Conservation (phyloP, 1,140 invertebrate species). For the Hestina assimilis region DNA sequence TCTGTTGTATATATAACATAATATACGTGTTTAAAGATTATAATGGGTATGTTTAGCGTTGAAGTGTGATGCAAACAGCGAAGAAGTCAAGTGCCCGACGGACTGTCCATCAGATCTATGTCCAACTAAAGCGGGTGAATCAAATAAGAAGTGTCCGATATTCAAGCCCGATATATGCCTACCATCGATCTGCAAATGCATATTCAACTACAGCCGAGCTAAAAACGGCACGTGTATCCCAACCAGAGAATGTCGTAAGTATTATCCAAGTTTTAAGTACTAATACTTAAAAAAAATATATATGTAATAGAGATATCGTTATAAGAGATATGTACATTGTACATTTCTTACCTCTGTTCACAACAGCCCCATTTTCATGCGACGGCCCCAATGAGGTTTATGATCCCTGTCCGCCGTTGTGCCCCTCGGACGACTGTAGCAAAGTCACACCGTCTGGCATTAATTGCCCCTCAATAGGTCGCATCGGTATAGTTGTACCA, state of each 20-base stretch:
- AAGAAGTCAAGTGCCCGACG: not conserved
- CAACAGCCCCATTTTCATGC: constrained; percentile 4
- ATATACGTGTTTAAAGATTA: no score
- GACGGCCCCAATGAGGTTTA: constrained; percentile 32
- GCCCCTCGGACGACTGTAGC: constrained; percentile 42
- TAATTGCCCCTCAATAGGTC: constrained; percentile 26
- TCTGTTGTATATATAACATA: no score
- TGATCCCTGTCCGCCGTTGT: constrained; percentile 38
- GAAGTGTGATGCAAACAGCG: constrained; percentile 12
- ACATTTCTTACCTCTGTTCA: no score
- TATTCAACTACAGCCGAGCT: constrained; percentile 34
- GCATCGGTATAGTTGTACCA: constrained; percentile 30
- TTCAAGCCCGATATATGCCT: constrained; percentile 21
- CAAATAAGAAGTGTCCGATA: not conserved
- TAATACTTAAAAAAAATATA: no score
- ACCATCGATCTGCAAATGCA: constrained; percentile 36
- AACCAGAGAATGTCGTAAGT: constrained; percentile 52
- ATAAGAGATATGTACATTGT: no score
- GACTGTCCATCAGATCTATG: constrained; percentile 5
- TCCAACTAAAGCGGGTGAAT: not conserved
- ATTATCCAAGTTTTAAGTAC: no score
- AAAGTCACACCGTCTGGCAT: constrained; percentile 33
- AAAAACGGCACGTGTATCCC: constrained; percentile 45
- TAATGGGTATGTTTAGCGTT: no score
- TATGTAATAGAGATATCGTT: no score